Evolutionary conservation across 2,113 vertebrate genomes (phyloP), one percentile per base, ranked within the genome.

Genomic region (Neogale vison): DNA sequence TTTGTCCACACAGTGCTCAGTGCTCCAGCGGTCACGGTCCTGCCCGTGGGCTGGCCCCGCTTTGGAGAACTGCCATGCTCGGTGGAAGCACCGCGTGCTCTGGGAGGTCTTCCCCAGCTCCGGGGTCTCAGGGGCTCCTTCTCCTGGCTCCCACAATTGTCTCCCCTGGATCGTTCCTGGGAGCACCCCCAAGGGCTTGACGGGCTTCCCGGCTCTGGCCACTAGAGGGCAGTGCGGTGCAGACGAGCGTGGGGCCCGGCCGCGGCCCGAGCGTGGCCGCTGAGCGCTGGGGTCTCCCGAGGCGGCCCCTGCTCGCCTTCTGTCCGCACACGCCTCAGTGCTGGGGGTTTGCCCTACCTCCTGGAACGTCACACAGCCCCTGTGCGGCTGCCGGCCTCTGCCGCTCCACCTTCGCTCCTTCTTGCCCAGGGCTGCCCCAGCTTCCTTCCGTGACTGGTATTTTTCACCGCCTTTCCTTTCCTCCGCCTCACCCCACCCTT

Each of bases 191-290:
- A 2, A 29, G 77, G 45, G 71, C 7, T 15, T 80, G 31, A 15
- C 36, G 18, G 65, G 31, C 69, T 47, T 89, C n/a, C 72, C 3
- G 1, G 9, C 0, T 72, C 34, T 52, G 88, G 47, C 96, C 99
- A 72, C 97, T 87, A 98, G 98, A 98, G 97, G 97, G 17, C 98
- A 94, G 97, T 85, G 39, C 12, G 88, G 96, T 21, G 85, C 11
- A 79, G 65, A 2, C 0, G 3, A 89, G 95, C 7, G 0, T 31
- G 18, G 0, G 39, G 36, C 34, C 18, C 1, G 11, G 39, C 21
- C 0, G 14, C 42, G 1, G 7, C 9, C 8, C 0, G 29, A 12
- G 71, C 24, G 21, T 11, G 59, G 23, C 80, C 17, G 31, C 29
- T 0, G 34, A 10, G 34, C 31, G 18, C 45, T 0, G 23, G 34